Conservation (phyloP, 2,888 invertebrate genomes). For the Cantharis rustica region DNA sequence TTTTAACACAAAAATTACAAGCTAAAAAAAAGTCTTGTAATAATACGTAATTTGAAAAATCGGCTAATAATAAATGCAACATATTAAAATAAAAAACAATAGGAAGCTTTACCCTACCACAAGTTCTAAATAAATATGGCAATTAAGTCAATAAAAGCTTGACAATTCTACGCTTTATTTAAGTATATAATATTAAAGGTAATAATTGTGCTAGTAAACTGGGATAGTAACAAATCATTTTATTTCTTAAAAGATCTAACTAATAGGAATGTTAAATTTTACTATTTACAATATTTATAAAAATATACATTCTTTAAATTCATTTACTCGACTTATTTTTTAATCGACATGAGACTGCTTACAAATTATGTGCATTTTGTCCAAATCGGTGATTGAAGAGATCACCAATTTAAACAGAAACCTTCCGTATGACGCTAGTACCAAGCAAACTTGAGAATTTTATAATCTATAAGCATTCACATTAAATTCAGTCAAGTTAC, state of each 20-base stretch:
- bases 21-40: not conserved
- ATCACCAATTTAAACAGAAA: not conserved
- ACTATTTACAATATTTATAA: slow-evolving; percentile 51
- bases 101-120: slow-evolving; percentile 8
- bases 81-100: not conserved
- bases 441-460: not conserved
- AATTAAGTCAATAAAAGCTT: slow-evolving; percentile 17
- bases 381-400: not conserved
- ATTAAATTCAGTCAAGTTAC: slow-evolving; percentile 23
- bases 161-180: slow-evolving; percentile 15
- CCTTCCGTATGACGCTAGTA: not conserved
- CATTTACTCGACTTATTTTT: slow-evolving; percentile 11
- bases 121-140: slow-evolving; percentile 21
- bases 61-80: not conserved
- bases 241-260: slow-evolving; percentile 26
- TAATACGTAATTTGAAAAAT: not conserved
- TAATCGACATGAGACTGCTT: slow-evolving; percentile 18
- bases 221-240: slow-evolving; percentile 23
- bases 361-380: not conserved
- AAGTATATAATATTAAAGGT: slow-evolving; percentile 22
- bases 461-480: slow-evolving; percentile 2
- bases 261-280: slow-evolving; percentile 48
- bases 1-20: not conserved
- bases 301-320: slow-evolving; percentile 44
- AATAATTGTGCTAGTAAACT: slow-evolving; percentile 29